Evolutionary conservation across 2,113 vertebrate genomes (phyloP).

Genomic region (Podilymbus podiceps): DNA sequence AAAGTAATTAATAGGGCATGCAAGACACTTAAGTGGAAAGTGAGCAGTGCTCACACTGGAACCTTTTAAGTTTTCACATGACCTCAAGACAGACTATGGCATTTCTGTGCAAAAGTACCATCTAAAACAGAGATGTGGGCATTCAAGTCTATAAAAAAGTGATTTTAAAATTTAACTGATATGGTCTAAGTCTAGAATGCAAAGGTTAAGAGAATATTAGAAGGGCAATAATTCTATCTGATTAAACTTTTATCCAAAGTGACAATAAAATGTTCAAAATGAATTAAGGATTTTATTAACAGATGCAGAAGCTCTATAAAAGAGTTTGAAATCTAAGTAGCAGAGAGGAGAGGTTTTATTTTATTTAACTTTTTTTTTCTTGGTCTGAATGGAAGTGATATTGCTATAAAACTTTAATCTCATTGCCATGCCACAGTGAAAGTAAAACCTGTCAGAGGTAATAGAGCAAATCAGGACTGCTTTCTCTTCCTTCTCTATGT

Average conservation of each 20-base stretch:
- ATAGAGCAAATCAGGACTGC: constrained; percentile 44
- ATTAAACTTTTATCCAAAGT: constrained; percentile 72
- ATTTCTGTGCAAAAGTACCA: constrained; percentile 9
- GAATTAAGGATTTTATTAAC: constrained; percentile 66
- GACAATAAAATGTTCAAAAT: constrained; percentile 64
- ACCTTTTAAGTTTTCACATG: constrained; percentile 20
- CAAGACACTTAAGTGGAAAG: constrained; percentile 10
- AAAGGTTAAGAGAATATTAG: constrained; percentile 75
- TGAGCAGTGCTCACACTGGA: not conserved
- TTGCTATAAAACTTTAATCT: constrained; percentile 64
- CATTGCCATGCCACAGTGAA: constrained; percentile 31
- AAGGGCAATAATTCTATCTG: constrained; percentile 69
- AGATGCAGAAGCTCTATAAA: constrained; percentile 43
- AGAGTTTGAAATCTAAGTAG: constrained; percentile 50
- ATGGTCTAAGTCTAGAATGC: constrained; percentile 43
- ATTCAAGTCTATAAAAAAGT: constrained; percentile 62
- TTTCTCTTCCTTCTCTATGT: not conserved
- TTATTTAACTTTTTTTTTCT: no score
- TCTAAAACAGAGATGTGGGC: constrained; percentile 14
- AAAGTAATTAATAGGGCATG: constrained; percentile 70
- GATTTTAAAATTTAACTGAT: constrained; percentile 70
- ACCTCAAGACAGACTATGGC: not conserved
- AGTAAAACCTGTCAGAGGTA: constrained; percentile 62
- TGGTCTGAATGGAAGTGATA: constrained; percentile 29
- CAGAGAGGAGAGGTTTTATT: not conserved